phyloP scores from a whole-genome alignment of 1,140 invertebrate genomes.

The Neodiprion pinetum region DNA sequence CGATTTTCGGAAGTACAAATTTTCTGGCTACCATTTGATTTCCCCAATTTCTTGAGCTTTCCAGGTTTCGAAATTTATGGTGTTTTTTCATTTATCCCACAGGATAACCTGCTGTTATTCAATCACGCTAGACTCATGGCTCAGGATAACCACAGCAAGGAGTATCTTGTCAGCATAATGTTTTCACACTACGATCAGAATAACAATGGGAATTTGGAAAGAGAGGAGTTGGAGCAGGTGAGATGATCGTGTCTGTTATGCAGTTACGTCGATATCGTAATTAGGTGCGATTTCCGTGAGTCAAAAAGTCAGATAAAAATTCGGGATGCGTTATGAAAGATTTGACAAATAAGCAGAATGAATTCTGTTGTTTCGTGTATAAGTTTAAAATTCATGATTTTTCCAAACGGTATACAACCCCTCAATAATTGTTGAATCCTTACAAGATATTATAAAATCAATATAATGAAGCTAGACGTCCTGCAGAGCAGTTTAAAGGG shows the following conservation, averaged over 20 bases:
- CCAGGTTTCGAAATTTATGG: too few species aligned
- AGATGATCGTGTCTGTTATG: conserved; percentile 23
- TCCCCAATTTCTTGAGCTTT: too few species aligned
- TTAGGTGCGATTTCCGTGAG: not conserved
- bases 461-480: too few species aligned
- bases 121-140: conserved; percentile 75
- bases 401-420: too few species aligned
- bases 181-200: conserved; percentile 82
- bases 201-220: conserved; percentile 73
- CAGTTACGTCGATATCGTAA: not conserved
- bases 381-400: too few species aligned
- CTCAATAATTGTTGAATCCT: too few species aligned
- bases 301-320: not conserved
- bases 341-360: not conserved
- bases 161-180: conserved; percentile 79
- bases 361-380: too few species aligned
- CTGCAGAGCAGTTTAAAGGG: too few species aligned
- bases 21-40: too few species aligned
- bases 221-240: conserved; percentile 72
- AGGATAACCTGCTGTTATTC: conserved; percentile 78
- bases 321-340: not conserved
- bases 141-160: conserved; percentile 69
- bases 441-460: too few species aligned
- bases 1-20: conserved; percentile 6
- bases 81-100: conserved; percentile 33